These are phyloP conservation scores for Pseudanteris insignis DNA, from an alignment of 2,888 invertebrate species.

Conservation along the genomic window DNA sequence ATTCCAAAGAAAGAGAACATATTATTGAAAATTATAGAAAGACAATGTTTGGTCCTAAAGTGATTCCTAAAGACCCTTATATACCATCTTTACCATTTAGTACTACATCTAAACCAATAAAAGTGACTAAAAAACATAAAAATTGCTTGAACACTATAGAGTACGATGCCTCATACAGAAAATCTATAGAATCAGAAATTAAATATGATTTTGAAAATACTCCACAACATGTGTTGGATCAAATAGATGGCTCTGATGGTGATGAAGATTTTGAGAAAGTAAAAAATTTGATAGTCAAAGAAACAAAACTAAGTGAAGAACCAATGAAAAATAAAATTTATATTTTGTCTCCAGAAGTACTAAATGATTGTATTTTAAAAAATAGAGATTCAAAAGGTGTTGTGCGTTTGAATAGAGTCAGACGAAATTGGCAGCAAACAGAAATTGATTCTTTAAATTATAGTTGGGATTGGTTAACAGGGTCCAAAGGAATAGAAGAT, in stretches of 20 bases:
- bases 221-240: constrained; percentile 5
- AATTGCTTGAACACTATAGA: constrained; percentile 4
- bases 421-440: not conserved
- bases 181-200: not conserved
- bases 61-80: constrained; percentile 33
- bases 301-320: not conserved
- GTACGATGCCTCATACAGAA: not conserved
- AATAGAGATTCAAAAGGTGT: not conserved
- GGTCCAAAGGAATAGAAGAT: constrained; percentile 13
- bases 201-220: constrained; percentile 4
- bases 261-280: constrained; percentile 18
- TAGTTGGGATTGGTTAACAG: constrained; percentile 29
- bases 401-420: constrained; percentile 3
- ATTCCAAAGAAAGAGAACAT: constrained; percentile 10
- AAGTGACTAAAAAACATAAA: not conserved
- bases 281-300: constrained; percentile 1
- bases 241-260: constrained; percentile 13
- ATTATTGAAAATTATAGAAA: constrained; percentile 43
- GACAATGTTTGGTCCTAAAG: constrained; percentile 50
- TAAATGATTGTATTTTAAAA: constrained; percentile 31
- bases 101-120: not conserved
- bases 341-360: constrained; percentile 36
- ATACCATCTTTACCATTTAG: constrained; percentile 54
- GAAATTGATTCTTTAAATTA: constrained; percentile 13
- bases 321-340: constrained; percentile 31